Base-by-base conservation (phyloP, 1,140 invertebrate genomes). In the Drosophila repletoides region DNA sequence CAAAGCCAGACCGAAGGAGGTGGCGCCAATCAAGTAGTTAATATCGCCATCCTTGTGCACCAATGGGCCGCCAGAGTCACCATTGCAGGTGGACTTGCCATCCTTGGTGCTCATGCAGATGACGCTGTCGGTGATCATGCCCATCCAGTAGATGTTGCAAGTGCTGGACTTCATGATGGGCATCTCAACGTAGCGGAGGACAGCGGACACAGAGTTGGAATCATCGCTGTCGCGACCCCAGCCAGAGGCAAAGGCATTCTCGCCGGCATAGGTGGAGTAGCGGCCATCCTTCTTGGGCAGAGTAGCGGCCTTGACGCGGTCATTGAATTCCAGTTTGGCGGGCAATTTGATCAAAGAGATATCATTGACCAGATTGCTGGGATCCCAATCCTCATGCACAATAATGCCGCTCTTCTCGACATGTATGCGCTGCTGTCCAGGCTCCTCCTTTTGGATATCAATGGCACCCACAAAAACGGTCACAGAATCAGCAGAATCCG, bases 1-100 rank as follows among this genome's bases (percentile, higher is more conserved):
- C 3, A 76, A 64, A 21, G 66, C 65, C 36, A 90, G 74, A 28
- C 92, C 92, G 58, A 92, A 93, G 1, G 92, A 92, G 1, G 90
- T 90, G 31, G 92, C 56, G 48, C 92, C 92, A 26, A 92, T 88
- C 10, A 88, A 12, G 1, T 52, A 17, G 33, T 74, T 49, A 0
- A 34, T 6, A 0, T 41, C 6, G 14, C 46, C 41, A 14, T 80
- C 76, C 6, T 61, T 55, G 31, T 76, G 61, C 1, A 79, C 43
- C 56, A 88, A n/a, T 0, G 79, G 79, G 9, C 86, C 86, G 1
- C 86, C 86, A 2, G 86, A 88, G 36, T 88, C 86, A 0, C 86
- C 86, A 0, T 55, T 80, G 55, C 86, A 88, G 29, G 84, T 79
- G 5, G 84, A 88, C 4, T 60, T 41, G 3, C 72, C 77, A 0